Conservation (phyloP, 2,113 vertebrate genomes). For the Herpailurus yagouaroundi region DNA sequence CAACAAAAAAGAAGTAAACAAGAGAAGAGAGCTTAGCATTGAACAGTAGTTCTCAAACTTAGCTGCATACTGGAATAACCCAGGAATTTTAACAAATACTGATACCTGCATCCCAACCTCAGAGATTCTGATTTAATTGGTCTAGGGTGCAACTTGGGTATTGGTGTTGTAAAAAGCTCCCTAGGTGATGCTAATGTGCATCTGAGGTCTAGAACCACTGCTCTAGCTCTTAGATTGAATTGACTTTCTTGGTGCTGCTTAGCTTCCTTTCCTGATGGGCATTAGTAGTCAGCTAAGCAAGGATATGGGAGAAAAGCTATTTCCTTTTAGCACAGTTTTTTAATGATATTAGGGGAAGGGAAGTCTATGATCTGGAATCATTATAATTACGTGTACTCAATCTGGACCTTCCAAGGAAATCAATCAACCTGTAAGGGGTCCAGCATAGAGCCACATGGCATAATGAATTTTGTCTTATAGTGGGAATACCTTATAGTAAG, state of each 20-base stretch:
- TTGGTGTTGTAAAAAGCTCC: not conserved
- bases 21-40: not conserved
- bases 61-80: not conserved
- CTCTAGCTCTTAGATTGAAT: not conserved
- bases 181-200: too few relatives aligned
- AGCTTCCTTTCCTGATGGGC: not conserved
- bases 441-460: not conserved
- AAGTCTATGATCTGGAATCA: not conserved
- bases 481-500: not conserved
- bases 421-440: not conserved
- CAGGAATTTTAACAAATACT: not conserved
- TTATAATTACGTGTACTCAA: not conserved
- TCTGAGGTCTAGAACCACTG: not conserved
- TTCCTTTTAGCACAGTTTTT: not conserved
- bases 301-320: not conserved
- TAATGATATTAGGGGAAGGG: not conserved
- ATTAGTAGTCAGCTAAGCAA: not conserved
- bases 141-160: not conserved
- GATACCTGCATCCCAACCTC: not conserved
- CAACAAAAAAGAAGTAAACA: not conserved
- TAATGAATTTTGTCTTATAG: not conserved
- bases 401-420: not conserved
- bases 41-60: not conserved
- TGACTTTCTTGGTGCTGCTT: not conserved
- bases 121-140: not conserved